phyloP scores from a whole-genome alignment of 2,888 invertebrate species.

The Trisateles emortualis region DNA sequence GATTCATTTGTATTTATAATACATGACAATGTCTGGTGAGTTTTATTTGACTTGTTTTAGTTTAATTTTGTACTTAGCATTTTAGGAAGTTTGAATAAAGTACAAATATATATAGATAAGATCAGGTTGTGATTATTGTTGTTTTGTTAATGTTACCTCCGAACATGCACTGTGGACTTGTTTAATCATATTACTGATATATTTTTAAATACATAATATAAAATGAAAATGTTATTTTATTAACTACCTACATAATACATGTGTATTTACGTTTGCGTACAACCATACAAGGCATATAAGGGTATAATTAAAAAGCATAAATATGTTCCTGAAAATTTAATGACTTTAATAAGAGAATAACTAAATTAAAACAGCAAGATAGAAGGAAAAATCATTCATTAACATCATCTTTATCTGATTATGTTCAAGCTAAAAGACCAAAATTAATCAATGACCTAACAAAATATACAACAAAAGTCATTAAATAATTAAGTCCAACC shows the following conservation, averaged over 20 bases:
- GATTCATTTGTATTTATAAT: constrained; percentile 1
- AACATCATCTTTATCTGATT: constrained; percentile 83
- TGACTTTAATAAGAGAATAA: constrained; percentile 87
- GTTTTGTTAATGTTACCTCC: neutral
- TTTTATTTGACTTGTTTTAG: neutral
- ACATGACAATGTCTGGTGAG: neutral
- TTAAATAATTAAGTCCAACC: constrained; percentile 85
- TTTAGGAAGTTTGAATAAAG: constrained; percentile 10
- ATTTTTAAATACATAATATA: constrained; percentile 4
- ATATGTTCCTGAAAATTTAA: constrained; percentile 85
- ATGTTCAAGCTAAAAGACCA: constrained; percentile 81
- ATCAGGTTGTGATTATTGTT: constrained; percentile 7
- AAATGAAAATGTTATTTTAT: neutral
- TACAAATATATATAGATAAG: constrained; percentile 9
- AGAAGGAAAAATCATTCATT: constrained; percentile 83
- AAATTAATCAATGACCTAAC: constrained; percentile 87
- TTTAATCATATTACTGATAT: neutral
- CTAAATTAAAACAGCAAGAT: constrained; percentile 87
- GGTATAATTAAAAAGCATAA: constrained; percentile 60
- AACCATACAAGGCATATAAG: neutral
- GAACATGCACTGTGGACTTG: neutral
- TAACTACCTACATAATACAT: neutral
- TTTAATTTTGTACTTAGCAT: constrained; percentile 6
- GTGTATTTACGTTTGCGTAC: neutral
- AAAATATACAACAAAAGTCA: constrained; percentile 88